These are phyloP conservation scores for Melangyna quadrimaculata DNA, from an alignment of 2,888 invertebrate species.

Conservation along the genomic window DNA sequence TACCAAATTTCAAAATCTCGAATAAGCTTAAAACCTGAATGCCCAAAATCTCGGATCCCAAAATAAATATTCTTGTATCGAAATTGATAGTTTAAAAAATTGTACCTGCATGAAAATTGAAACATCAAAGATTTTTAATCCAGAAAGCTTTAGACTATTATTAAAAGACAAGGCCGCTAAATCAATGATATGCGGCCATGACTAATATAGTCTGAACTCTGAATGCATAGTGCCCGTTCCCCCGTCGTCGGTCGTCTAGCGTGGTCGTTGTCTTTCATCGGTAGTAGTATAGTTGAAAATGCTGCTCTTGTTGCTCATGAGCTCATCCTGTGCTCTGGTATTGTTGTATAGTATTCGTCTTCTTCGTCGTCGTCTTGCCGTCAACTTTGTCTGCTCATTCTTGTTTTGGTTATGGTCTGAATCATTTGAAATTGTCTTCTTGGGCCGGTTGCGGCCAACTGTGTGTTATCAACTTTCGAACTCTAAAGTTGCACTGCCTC, in stretches of 20 bases:
- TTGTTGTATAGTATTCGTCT: conserved; percentile 69
- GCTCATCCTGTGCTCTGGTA: conserved; percentile 63
- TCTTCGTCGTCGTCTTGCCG: too few relatives aligned
- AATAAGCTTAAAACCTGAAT: too few relatives aligned
- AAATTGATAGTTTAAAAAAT: too few relatives aligned
- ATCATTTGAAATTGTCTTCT: conserved; percentile 69
- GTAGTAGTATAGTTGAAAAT: conserved; percentile 37
- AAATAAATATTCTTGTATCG: too few relatives aligned
- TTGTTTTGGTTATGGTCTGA: conserved; percentile 72
- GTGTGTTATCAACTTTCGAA: conserved; percentile 72
- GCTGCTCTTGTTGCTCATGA: conserved; percentile 45
- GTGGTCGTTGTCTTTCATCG: conserved; percentile 11
- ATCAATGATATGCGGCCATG: neutral
- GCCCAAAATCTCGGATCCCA: too few relatives aligned
- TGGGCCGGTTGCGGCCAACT: conserved; percentile 52
- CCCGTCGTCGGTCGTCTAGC: conserved; percentile 42
- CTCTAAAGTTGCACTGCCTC: conserved; percentile 52
- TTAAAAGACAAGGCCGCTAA: neutral
- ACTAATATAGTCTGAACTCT: conserved; percentile 26
- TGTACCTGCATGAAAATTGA: too few relatives aligned
- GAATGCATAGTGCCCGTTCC: conserved; percentile 64
- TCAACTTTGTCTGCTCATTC: conserved; percentile 64
- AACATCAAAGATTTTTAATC: too few relatives aligned
- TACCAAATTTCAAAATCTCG: too few relatives aligned
- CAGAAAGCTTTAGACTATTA: too few relatives aligned